Conservation (phyloP, 2,113 vertebrate species). For the Odontesthes bonariensis region DNA sequence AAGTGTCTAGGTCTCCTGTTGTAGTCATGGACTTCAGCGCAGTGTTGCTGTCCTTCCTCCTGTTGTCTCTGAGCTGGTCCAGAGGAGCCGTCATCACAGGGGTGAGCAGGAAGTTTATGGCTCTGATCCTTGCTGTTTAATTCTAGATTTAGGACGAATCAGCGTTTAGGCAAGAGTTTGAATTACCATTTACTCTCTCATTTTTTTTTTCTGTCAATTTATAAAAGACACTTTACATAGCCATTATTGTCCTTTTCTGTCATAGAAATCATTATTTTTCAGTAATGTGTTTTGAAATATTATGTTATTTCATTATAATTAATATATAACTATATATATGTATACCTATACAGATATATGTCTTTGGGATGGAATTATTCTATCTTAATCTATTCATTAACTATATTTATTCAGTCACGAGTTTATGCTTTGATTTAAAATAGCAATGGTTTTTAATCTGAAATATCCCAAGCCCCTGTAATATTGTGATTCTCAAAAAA, state of each 20-base stretch:
- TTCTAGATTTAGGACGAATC: not conserved
- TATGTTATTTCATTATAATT: not conserved
- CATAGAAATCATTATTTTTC: not conserved
- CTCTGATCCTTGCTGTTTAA: not conserved
- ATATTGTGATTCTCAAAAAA: too few relatives aligned
- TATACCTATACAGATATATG: too few relatives aligned
- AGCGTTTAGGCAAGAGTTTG: not conserved
- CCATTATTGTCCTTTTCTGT: not conserved
- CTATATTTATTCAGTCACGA: too few relatives aligned
- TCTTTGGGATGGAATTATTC: too few relatives aligned
- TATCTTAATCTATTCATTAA: too few relatives aligned
- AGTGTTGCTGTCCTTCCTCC: conserved; percentile 77
- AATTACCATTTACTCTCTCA: not conserved
- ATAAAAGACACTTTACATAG: not conserved
- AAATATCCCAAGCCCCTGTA: not conserved
- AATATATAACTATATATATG: too few relatives aligned
- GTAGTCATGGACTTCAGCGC: conserved; percentile 77
- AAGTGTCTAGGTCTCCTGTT: conserved; percentile 50
- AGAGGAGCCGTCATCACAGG: conserved; percentile 85
- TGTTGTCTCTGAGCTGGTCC: conserved; percentile 77
- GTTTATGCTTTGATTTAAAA: not conserved
- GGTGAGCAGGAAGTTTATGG: conserved; percentile 74
- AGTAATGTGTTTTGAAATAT: not conserved
- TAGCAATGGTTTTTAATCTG: not conserved
- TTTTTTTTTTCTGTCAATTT: not conserved